Conservation (phyloP, 2,113 vertebrate genomes). For the Gymnorhina tibicen region DNA sequence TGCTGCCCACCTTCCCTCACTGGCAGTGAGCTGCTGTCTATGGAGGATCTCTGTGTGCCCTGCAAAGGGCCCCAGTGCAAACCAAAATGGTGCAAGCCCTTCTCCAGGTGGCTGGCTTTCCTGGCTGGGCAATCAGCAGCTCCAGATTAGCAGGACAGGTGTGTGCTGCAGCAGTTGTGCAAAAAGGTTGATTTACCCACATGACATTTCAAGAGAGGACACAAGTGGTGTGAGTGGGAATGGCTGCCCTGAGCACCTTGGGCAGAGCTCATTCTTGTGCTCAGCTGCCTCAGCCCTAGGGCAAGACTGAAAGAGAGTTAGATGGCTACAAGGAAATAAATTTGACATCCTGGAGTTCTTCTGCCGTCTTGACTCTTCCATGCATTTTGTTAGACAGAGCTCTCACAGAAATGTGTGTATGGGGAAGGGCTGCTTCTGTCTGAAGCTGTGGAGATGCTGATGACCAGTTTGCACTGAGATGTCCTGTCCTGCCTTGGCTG, state of each 20-base stretch:
- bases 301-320: not conserved
- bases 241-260: fast-evolving
- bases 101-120: not conserved
- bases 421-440: not conserved
- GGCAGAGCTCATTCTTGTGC: not conserved
- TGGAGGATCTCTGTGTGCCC: not conserved
- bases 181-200: not conserved
- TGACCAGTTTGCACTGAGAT: not conserved
- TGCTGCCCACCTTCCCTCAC: not conserved
- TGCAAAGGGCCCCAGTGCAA: not conserved
- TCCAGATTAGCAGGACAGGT: not conserved
- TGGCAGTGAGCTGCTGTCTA: not conserved
- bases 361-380: not conserved
- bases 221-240: not conserved
- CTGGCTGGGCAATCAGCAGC: not conserved
- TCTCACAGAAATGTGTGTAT: not conserved
- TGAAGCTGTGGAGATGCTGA: not conserved
- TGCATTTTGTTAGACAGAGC: not conserved
- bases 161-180: not conserved
- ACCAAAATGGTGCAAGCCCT: not conserved
- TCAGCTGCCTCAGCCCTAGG: not conserved
- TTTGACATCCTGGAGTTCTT: not conserved
- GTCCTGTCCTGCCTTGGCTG: not conserved
- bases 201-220: not conserved
- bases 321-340: not conserved